Conservation (phyloP, 2,113 vertebrate species). For the Buteo buteo region DNA sequence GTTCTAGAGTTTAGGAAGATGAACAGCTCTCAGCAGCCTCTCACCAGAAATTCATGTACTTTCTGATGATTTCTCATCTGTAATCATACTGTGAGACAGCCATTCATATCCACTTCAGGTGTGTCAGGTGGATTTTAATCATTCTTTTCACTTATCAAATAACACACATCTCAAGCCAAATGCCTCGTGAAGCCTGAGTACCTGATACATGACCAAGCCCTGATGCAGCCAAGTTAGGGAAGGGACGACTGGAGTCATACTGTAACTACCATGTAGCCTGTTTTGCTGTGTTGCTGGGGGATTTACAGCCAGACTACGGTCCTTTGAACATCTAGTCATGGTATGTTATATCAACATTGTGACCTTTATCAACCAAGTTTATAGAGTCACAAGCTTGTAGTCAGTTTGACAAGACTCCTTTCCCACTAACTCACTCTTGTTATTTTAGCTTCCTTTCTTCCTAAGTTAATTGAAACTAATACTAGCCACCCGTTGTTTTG, state of each 20-base stretch:
- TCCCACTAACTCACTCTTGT: background rate
- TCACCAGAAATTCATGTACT: background rate
- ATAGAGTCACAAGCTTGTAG: background rate
- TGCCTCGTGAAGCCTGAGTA: background rate
- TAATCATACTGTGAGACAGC: background rate
- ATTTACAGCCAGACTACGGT: background rate
- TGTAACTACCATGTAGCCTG: background rate
- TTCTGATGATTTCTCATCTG: background rate
- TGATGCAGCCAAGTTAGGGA: rapidly evolving
- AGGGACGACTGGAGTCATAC: background rate
- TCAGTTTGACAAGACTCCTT: background rate
- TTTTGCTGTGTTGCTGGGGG: background rate
- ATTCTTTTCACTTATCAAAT: background rate
- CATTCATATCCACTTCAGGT: background rate
- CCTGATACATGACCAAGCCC: background rate
- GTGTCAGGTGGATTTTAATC: background rate
- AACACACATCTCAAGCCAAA: background rate
- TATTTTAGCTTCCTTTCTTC: slow-evolving; percentile 40
- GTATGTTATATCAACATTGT: background rate
- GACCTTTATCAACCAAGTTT: background rate
- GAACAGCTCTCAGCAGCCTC: background rate
- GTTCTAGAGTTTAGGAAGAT: background rate
- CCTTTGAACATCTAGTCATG: background rate
- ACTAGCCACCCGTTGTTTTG: background rate
- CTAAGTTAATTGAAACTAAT: slow-evolving; percentile 22